Base-by-base conservation (phyloP, 2,888 invertebrate species). In the Microchrysa polita region DNA sequence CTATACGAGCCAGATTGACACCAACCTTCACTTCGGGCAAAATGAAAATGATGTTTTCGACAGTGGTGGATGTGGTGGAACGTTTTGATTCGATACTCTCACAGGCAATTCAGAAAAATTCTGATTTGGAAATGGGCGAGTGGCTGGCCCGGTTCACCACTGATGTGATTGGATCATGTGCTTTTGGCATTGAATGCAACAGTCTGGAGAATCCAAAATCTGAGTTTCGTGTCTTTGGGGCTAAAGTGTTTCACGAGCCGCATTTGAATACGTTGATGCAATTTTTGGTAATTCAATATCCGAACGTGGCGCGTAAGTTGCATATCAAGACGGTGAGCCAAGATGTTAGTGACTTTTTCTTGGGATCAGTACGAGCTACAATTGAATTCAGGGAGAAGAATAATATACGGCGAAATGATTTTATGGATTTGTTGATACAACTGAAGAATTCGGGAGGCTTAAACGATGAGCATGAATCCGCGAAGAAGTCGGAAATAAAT, bases 391-490 rank as follows among this genome's bases (percentile, higher is more conserved):
- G 86, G 2, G 84, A 85, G 63, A 74, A 81, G 77, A 77, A 80
- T 71, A 78, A 81, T 4, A 69, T 83, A 16, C 76, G 82, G 77
- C 77, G 87, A 53, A 86, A 86, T 75, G 87, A 88, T 77, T 88
- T 87, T 73, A 80, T 89, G 76, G 85, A 88, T 77, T 79, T 88
- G 1, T 79, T 88, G 9, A 85, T 88, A 81, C 85, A 86, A 74
- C 81, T 86, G 14, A 82, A 85, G 76, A 76, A 76, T 72, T 57
- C 57, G 18, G 18, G 5, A 2, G 4, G 4, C 20, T n/a, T 5
- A 10, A 5, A 20, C 10, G 65, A 53, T 5, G 69, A 52, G 9
- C 44, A 52, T 9, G 18, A 34, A 4, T 10, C 20, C n/a, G 1
- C 44, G 1, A 57, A 57, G 20, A 57, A 20, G 57, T 18, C 18